Evolutionary conservation across 2,797 vertebrate genomes (phyloP), one percentile per base, ranked within the genome.

Genomic region (Malurus splendens): DNA sequence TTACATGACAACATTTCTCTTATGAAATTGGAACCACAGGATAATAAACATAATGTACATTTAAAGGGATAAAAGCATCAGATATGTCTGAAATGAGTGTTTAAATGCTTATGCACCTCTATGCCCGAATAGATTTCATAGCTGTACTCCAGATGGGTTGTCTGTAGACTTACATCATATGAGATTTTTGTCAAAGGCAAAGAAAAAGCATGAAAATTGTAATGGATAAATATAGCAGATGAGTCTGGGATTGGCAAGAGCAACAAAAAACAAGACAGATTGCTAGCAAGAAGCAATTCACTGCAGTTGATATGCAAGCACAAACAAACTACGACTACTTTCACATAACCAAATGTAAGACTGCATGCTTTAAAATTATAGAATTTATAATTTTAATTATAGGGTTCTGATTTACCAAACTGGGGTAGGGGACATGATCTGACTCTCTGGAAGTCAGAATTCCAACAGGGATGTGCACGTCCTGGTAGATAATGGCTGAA

Each of bases 381-480:
- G 5, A 36, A 36, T 36, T 36, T 36, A 36, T 36, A 36, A 36
- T 36, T 36, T 5, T 36, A 36, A 36, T 36, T 12, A 9, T 4
- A 28, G 0, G 1, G 41, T 57, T 18, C 24, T 72, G 18, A 42
- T 61, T 57, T 61, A 54, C 17, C 57, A 77, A 12, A 23, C 3
- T 19, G 19, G 19, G 10, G 6, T 25, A 24, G 10, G 8, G 12
- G 13, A 32, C 44, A 50, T 0, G 1, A 5, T 17, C 14, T 32
- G 16, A 54, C n/a, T 25, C 38, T 30, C 50, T 77, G 38, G 20
- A 85, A 82, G 9, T 33, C 44, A 59, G 12, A 82, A 2, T 42
- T 87, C 30, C n/a, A 66, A 25, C 10, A n/a, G 14, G 33, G 14
- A 27, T 2, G 0, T 51, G 17, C 28, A 72, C 17, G 13, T 42